phyloP scores from a whole-genome alignment of 2,113 vertebrate genomes.

The Corapipo altera region DNA sequence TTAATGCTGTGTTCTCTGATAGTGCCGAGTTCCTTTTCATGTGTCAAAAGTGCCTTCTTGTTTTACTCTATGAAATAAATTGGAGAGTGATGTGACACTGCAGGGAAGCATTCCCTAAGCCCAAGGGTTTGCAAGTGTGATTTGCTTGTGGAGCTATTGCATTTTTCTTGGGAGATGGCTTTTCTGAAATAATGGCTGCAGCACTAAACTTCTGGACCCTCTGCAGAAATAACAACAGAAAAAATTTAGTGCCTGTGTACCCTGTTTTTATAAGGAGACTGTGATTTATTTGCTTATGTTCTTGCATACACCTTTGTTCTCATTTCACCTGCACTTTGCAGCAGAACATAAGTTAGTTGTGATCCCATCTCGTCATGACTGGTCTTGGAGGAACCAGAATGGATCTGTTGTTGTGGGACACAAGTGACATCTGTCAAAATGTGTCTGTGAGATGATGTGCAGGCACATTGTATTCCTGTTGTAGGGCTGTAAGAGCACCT shows the following conservation, averaged over 20 bases:
- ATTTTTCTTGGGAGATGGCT: not conserved
- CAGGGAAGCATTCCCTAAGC: not conserved
- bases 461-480: not conserved
- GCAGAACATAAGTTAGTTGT: not conserved
- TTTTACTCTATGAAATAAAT: not conserved
- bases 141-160: not conserved
- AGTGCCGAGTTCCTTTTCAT: not conserved
- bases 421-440: not conserved
- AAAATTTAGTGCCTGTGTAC: not conserved
- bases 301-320: not conserved
- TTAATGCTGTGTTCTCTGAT: not conserved
- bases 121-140: not conserved
- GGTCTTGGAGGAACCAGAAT: not conserved
- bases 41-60: not conserved
- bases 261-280: not conserved
- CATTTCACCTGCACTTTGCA: not conserved
- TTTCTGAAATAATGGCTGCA: not conserved
- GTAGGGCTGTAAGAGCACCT: not conserved
- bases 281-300: not conserved
- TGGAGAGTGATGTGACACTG: not conserved
- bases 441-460: not conserved
- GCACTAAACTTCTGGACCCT: not conserved
- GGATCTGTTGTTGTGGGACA: not conserved
- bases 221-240: not conserved
- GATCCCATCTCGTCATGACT: accelerated